Percentiles rank a stretch among this genome's conserved stretches.
phyloP scores from a whole-genome alignment of 2,888 invertebrate genomes.

The Amblyjoppa fuscipennis region DNA sequence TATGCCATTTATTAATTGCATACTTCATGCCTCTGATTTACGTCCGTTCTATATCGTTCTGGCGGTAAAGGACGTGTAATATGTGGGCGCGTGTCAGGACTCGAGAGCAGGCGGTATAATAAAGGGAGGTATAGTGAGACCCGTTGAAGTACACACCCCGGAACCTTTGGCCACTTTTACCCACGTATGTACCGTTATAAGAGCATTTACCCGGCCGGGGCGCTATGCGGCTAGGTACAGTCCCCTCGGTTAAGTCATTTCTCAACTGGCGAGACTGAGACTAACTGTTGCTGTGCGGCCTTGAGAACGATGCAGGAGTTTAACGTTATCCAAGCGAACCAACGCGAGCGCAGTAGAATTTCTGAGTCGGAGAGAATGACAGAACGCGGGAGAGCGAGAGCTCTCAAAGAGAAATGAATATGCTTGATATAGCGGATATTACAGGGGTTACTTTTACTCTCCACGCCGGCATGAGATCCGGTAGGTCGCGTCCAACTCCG shows the following conservation, averaged over 20 bases:
- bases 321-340: slow-evolving; percentile 27
- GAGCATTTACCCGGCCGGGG: slow-evolving; percentile 52
- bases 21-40: neutral
- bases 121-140: neutral
- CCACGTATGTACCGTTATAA: slow-evolving; percentile 64
- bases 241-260: slow-evolving; percentile 61
- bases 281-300: slow-evolving; percentile 60
- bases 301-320: slow-evolving; percentile 69
- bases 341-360: slow-evolving; percentile 1
- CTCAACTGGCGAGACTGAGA: slow-evolving; percentile 61
- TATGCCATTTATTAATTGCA: slow-evolving; percentile 16
- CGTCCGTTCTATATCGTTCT: neutral
- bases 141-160: slow-evolving; percentile 51
- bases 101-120: slow-evolving; percentile 17
- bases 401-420: slow-evolving; percentile 45
- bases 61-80: slow-evolving; percentile 16
- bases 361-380: neutral
- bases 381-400: slow-evolving; percentile 34
- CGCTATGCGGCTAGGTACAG: neutral
- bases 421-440: slow-evolving; percentile 21
- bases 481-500: slow-evolving; percentile 36
- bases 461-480: slow-evolving; percentile 46
- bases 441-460: slow-evolving; percentile 20
- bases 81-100: slow-evolving; percentile 45
- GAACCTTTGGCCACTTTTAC: slow-evolving; percentile 69